phyloP scores from a whole-genome alignment of 2,888 invertebrate species.

The Abrostola tripartita region DNA sequence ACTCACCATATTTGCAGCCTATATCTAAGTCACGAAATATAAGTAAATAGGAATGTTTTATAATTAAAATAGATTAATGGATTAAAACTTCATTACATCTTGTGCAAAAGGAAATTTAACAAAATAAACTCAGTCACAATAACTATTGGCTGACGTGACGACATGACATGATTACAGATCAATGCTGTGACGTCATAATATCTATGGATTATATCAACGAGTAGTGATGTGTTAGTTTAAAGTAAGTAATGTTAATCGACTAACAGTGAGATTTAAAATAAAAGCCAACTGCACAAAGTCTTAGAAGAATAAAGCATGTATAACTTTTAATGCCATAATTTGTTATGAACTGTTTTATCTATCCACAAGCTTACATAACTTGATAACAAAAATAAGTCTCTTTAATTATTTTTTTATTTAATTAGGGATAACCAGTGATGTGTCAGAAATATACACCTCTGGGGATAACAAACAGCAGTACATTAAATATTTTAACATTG shows the following conservation, averaged over 20 bases:
- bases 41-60: slow-evolving; percentile 46
- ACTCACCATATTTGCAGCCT: slow-evolving; percentile 49
- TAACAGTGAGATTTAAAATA: not conserved
- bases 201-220: not conserved
- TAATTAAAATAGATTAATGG: slow-evolving; percentile 4
- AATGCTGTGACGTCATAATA: slow-evolving; percentile 35
- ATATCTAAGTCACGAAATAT: slow-evolving; percentile 26
- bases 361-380: too few relatives aligned
- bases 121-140: slow-evolving; percentile 12
- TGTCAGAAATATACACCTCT: too few relatives aligned
- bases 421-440: too few relatives aligned
- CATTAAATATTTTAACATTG: too few relatives aligned
- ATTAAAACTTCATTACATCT: slow-evolving; percentile 39
- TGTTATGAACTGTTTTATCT: too few relatives aligned
- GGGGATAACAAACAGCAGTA: too few relatives aligned
- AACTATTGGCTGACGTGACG: slow-evolving; percentile 42
- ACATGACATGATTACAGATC: slow-evolving; percentile 27
- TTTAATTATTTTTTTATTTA: too few relatives aligned
- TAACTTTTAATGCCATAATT: too few relatives aligned
- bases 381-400: too few relatives aligned
- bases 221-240: not conserved
- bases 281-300: too few relatives aligned
- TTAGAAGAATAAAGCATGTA: too few relatives aligned
- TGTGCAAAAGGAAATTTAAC: slow-evolving; percentile 10
- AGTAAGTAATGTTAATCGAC: not conserved